Percentiles rank a stretch among this genome's conserved stretches.
Evolutionary conservation across 2,113 vertebrate genomes (phyloP).

Genomic region (Bettongia penicillata): DNA sequence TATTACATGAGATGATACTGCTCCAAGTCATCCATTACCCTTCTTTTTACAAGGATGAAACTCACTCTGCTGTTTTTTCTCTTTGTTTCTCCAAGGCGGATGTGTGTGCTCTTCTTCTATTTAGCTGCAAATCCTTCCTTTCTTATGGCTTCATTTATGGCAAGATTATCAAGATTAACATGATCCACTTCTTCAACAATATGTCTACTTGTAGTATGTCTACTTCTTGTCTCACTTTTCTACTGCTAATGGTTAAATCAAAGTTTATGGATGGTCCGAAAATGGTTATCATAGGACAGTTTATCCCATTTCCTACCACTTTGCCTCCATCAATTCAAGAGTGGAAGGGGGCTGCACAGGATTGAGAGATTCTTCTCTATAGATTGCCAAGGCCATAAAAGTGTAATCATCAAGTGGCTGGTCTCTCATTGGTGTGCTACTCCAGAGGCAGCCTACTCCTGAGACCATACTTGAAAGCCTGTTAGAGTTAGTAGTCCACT

Average conservation of each 20-base stretch:
- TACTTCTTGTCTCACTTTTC: background rate
- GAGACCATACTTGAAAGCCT: background rate
- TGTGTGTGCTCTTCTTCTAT: background rate
- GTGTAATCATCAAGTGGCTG: background rate
- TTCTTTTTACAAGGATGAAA: background rate
- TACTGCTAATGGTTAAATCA: background rate
- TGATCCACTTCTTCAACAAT: background rate
- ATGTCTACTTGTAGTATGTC: background rate
- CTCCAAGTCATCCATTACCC: background rate
- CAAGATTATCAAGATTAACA: background rate
- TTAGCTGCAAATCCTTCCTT: background rate
- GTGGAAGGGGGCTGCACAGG: background rate
- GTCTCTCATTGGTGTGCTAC: background rate
- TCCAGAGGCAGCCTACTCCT: background rate
- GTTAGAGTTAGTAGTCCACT: background rate
- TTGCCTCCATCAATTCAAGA: background rate
- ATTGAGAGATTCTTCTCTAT: background rate
- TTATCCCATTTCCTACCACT: background rate
- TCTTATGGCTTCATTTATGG: background rate
- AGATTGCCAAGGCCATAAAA: background rate
- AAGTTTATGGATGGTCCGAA: background rate
- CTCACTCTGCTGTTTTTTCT: background rate
- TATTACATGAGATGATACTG: background rate
- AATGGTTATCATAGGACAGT: background rate
- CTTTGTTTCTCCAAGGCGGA: background rate